Conservation (phyloP, 2,888 invertebrate species). For the Phortica magna region DNA sequence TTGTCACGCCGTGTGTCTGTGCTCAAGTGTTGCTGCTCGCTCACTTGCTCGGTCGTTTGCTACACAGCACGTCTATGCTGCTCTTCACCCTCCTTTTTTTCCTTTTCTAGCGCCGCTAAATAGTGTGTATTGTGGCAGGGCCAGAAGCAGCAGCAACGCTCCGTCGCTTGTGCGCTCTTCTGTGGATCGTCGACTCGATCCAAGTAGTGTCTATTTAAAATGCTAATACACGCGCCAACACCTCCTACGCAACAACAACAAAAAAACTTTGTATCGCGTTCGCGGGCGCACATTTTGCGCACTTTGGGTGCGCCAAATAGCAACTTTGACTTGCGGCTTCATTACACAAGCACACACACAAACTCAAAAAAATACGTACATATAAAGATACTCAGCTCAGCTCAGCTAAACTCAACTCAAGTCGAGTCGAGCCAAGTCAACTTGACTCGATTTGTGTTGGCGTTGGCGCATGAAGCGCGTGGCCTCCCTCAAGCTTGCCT, state of each 20-base stretch:
- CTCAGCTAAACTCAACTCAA: background rate
- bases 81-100: too few relatives aligned
- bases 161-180: background rate
- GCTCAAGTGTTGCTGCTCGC: background rate
- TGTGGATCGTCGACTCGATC: background rate
- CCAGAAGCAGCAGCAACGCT: background rate
- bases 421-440: background rate
- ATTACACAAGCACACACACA: background rate
- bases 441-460: constrained; percentile 1
- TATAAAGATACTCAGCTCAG: background rate
- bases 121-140: background rate
- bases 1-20: constrained; percentile 27
- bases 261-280: background rate
- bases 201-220: constrained; percentile 63
- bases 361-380: too few relatives aligned
- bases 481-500: constrained; percentile 30
- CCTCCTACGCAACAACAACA: constrained; percentile 64
- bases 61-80: background rate
- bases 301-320: constrained; percentile 24
- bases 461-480: constrained; percentile 25
- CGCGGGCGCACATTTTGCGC: background rate
- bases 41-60: background rate
- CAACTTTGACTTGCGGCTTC: constrained; percentile 3
- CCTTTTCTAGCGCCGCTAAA: background rate
- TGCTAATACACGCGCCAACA: constrained; percentile 73